These are phyloP conservation scores for Pavo muticus DNA, from an alignment of 2,113 vertebrate genomes.

Conservation along the genomic window DNA sequence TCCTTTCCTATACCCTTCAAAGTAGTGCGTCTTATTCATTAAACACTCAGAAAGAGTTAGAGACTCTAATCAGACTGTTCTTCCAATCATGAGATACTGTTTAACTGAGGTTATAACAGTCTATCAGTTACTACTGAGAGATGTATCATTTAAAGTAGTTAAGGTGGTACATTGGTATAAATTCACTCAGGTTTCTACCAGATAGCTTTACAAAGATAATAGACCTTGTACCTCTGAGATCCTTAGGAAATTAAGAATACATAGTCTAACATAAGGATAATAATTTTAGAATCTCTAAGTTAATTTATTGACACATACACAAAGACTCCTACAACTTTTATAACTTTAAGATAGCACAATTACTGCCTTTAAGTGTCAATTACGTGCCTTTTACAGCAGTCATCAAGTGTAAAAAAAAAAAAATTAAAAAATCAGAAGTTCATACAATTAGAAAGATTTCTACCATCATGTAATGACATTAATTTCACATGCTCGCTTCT, in stretches of 20 bases:
- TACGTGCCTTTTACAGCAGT: not conserved
- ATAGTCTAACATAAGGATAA: not conserved
- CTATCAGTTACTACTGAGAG: not conserved
- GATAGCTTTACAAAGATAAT: not conserved
- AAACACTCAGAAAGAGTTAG: not conserved
- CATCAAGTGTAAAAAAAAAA: not conserved
- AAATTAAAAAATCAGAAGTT: not conserved
- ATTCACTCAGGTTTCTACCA: not conserved
- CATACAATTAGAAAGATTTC: not conserved
- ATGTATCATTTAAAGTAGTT: no score
- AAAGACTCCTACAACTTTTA: not conserved
- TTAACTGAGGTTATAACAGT: not conserved
- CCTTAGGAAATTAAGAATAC: not conserved
- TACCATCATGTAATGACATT: not conserved
- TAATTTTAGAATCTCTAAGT: not conserved
- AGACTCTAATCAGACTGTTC: not conserved
- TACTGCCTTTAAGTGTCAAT: not conserved
- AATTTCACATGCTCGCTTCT: not conserved
- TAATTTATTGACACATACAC: not conserved
- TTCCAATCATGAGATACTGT: not conserved
- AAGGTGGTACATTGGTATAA: not conserved
- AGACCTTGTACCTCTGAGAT: not conserved
- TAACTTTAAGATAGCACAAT: not conserved
- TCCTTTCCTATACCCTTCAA: not conserved
- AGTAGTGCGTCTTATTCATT: not conserved